phyloP scores from a whole-genome alignment of 1,140 invertebrate genomes.

The Pseudomyrmex concolor region DNA sequence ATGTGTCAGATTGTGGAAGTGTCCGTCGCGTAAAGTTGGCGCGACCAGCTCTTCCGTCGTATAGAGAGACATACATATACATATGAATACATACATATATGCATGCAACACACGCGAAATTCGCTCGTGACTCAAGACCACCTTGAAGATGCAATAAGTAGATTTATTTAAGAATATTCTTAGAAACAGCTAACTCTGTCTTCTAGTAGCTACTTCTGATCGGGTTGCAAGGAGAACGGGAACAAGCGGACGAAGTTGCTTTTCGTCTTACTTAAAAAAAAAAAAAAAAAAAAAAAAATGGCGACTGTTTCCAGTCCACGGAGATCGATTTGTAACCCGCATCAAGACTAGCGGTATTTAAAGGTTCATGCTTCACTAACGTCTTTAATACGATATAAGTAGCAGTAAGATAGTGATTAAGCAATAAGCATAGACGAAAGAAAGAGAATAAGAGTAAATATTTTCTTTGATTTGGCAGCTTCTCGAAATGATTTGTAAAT shows the following conservation, averaged over 20 bases:
- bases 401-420: conserved; percentile 69
- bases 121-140: conserved; percentile 44
- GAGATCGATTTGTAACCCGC: conserved; percentile 81
- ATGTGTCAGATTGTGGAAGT: conserved; percentile 21
- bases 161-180: conserved; percentile 73
- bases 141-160: conserved; percentile 59
- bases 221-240: conserved; percentile 80
- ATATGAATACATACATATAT: conserved; percentile 36
- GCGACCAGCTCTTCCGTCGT: conserved; percentile 31
- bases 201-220: conserved; percentile 84
- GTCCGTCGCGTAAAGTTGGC: conserved; percentile 43
- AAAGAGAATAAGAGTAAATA: conserved; percentile 26
- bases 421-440: conserved; percentile 63
- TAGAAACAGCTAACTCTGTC: conserved; percentile 75
- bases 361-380: conserved; percentile 85
- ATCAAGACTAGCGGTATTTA: conserved; percentile 85
- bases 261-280: conserved; percentile 3
- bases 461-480: conserved; percentile 30
- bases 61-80: conserved; percentile 4
- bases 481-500: conserved; percentile 4
- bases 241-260: conserved; percentile 20
- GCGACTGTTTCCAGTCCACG: conserved; percentile 44
- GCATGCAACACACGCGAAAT: conserved; percentile 35
- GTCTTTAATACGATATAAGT: conserved; percentile 80
- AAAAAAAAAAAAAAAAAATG: conserved; percentile 6